A percentile compares a stretch with the other conserved stretches of the same genome.
Evolutionary conservation across 2,797 vertebrate species (phyloP).

Genomic region (Microctenopoma steveboyesi): DNA sequence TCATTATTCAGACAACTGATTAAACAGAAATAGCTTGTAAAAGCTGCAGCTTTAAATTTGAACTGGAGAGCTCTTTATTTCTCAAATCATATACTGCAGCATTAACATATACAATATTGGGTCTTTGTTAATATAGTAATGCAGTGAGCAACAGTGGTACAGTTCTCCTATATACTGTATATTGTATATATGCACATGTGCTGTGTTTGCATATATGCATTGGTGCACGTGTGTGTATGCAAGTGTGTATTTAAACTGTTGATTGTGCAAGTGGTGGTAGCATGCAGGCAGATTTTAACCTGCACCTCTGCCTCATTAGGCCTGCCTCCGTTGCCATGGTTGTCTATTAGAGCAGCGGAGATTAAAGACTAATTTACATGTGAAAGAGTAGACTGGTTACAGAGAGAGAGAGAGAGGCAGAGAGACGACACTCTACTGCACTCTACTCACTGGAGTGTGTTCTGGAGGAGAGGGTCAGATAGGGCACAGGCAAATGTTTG

Average conservation of each 20-base stretch:
- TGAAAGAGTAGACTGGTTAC: conserved; percentile 74
- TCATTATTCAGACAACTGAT: conserved; percentile 39
- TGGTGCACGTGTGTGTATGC: conserved; percentile 17
- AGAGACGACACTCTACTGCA: conserved; percentile 36
- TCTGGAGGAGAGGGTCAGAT: conserved; percentile 61
- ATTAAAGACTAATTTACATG: conserved; percentile 87
- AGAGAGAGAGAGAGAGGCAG: conserved; percentile 46
- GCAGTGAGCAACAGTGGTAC: background rate
- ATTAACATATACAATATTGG: background rate
- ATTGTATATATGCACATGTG: background rate
- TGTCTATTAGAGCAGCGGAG: conserved; percentile 83
- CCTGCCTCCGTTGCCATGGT: conserved; percentile 85
- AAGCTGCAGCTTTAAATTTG: conserved; percentile 20
- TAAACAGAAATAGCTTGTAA: conserved; percentile 22
- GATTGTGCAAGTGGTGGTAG: conserved; percentile 61
- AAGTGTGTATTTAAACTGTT: conserved; percentile 67
- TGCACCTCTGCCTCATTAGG: conserved; percentile 85
- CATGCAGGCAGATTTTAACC: conserved; percentile 79
- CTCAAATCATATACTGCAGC: conserved; percentile 1
- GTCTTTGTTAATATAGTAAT: conserved; percentile 1
- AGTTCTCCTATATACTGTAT: background rate
- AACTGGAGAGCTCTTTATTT: background rate
- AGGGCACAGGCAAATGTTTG: conserved; percentile 65
- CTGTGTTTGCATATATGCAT: background rate
- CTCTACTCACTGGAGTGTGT: conserved; percentile 57